Conservation (phyloP, 2,113 vertebrate genomes). For the Microcebus tavaratra region DNA sequence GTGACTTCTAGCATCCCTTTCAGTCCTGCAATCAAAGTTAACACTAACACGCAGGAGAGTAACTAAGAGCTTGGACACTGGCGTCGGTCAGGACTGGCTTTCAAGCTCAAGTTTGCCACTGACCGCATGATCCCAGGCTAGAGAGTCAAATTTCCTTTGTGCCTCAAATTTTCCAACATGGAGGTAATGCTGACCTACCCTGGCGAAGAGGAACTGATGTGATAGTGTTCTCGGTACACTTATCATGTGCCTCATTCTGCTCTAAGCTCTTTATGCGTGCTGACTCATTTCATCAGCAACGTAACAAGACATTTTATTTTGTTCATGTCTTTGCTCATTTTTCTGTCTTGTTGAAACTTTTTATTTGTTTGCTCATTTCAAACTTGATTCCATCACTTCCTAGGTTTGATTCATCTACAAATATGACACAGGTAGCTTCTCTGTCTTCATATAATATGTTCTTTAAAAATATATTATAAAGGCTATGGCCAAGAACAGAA, state of each 20-base stretch:
- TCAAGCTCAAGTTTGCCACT: neutral
- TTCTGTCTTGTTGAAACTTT: neutral
- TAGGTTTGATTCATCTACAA: neutral
- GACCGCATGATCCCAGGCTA: neutral
- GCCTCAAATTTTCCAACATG: neutral
- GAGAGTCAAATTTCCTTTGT: neutral
- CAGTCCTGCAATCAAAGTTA: neutral
- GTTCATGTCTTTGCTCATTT: neutral
- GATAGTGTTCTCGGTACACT: too few relatives aligned
- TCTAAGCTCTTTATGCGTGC: neutral
- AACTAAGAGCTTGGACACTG: neutral
- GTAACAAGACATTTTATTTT: neutral
- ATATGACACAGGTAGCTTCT: neutral
- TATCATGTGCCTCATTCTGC: neutral
- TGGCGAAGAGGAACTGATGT: neutral
- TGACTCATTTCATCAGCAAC: neutral
- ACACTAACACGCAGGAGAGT: neutral
- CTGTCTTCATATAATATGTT: neutral
- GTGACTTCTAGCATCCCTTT: neutral
- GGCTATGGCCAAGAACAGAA: neutral
- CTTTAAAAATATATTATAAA: neutral
- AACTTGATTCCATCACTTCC: neutral
- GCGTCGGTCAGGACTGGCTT: neutral
- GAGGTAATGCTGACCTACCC: neutral
- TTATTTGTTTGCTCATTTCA: neutral